These are phyloP conservation scores for Halichoerus grypus DNA, from an alignment of 2,113 vertebrate species.

Conservation along the genomic window DNA sequence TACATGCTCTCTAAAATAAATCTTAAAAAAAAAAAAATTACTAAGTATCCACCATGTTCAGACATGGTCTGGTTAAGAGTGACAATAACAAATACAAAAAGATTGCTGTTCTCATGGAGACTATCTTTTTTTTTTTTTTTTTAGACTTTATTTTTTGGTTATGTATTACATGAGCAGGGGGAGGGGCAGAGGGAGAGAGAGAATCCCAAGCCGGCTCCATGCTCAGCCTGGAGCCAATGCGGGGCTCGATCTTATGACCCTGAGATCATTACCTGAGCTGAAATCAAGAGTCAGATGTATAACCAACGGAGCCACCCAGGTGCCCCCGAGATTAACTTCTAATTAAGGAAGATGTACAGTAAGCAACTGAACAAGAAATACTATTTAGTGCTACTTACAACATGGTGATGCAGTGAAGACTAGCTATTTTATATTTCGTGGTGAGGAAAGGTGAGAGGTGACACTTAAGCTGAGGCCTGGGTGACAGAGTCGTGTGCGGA, in stretches of 20 bases:
- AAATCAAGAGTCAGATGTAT: too few relatives aligned
- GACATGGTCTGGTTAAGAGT: neutral
- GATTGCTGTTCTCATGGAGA: neutral
- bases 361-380: neutral
- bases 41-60: neutral
- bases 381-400: neutral
- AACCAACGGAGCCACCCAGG: too few relatives aligned
- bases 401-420: fast-evolving
- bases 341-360: neutral
- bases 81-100: neutral
- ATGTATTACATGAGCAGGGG: too few relatives aligned
- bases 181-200: too few relatives aligned
- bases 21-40: too few relatives aligned
- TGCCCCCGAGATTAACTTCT: neutral
- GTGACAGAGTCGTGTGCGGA: neutral
- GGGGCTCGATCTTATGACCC: too few relatives aligned
- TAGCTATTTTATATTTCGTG: neutral
- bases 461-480: neutral
- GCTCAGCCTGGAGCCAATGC: too few relatives aligned
- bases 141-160: too few relatives aligned
- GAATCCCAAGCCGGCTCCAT: too few relatives aligned
- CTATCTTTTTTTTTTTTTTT: too few relatives aligned
- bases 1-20: too few relatives aligned
- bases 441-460: neutral
- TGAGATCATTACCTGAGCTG: too few relatives aligned